phyloP scores from a whole-genome alignment of 2,113 vertebrate genomes.

The Osmerus mordax region DNA sequence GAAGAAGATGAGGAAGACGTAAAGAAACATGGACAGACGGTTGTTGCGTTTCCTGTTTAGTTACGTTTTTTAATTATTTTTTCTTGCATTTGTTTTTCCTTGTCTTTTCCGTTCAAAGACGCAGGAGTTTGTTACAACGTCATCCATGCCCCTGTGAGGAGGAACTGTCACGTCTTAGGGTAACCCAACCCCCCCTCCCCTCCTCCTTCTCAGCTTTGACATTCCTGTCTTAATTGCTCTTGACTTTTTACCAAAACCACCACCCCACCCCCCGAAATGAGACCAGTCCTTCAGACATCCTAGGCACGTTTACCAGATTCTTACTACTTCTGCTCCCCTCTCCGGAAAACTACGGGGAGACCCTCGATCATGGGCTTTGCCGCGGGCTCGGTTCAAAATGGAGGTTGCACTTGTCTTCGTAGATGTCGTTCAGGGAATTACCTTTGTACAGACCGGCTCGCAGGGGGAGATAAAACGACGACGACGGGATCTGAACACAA shows the following conservation, averaged over 20 bases:
- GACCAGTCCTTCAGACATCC: constrained; percentile 42
- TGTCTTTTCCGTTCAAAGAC: constrained; percentile 16
- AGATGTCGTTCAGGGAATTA: constrained; percentile 75
- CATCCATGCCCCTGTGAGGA: constrained; percentile 27
- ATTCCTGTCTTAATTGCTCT: constrained; percentile 52
- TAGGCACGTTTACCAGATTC: constrained; percentile 50
- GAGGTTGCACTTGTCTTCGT: constrained; percentile 72
- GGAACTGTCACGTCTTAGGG: not conserved
- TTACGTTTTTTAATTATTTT: constrained; percentile 21
- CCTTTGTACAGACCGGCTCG: constrained; percentile 67
- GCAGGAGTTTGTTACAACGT: constrained; percentile 31
- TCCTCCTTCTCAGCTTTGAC: constrained; percentile 29
- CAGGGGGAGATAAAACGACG: constrained; percentile 37
- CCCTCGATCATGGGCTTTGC: constrained; percentile 45
- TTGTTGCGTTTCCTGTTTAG: constrained; percentile 42
- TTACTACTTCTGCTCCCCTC: constrained; percentile 41
- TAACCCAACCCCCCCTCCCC: not conserved
- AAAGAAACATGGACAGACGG: constrained; percentile 38
- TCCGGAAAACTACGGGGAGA: constrained; percentile 23
- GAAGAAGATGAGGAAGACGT: constrained; percentile 54
- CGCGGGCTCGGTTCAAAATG: constrained; percentile 36
- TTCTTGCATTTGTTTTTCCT: constrained; percentile 18
- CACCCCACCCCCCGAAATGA: not conserved
- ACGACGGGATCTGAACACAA: constrained; percentile 34
- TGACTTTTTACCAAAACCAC: constrained; percentile 17